Evolutionary conservation across 2,797 vertebrate species (phyloP).

Genomic region (Rallus crepitans): DNA sequence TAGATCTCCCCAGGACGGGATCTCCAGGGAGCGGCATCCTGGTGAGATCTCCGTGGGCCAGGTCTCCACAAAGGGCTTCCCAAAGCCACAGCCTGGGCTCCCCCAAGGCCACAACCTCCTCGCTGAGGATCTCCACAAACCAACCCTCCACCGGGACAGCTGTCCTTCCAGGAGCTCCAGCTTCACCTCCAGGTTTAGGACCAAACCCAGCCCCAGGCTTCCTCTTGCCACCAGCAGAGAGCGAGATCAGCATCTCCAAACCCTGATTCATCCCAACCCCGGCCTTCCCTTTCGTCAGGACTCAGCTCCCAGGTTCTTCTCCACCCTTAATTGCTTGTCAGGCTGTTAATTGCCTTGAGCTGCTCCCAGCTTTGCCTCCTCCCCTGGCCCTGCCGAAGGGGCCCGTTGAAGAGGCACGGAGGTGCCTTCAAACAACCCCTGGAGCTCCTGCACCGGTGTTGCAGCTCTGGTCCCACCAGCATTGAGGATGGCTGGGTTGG

Average conservation of each 20-base stretch:
- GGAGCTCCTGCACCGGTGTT: not conserved
- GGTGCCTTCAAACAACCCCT: not conserved
- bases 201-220: not conserved
- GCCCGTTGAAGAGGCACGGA: not conserved
- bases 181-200: not conserved
- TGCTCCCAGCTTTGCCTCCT: not conserved
- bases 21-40: not conserved
- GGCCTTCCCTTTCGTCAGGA: not conserved
- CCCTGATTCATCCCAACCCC: not conserved
- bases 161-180: not conserved
- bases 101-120: not conserved
- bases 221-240: not conserved
- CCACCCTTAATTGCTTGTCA: not conserved
- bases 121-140: rapidly evolving
- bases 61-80: not conserved
- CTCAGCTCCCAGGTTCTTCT: not conserved
- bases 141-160: not conserved
- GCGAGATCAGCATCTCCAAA: not conserved
- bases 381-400: not conserved
- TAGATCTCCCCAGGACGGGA: not conserved
- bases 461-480: not conserved
- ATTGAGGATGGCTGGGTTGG: not conserved
- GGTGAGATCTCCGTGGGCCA: not conserved
- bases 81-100: not conserved
- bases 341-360: not conserved